Evolutionary conservation across 2,797 vertebrate genomes (phyloP).

Genomic region (Sebastolobus alascanus): DNA sequence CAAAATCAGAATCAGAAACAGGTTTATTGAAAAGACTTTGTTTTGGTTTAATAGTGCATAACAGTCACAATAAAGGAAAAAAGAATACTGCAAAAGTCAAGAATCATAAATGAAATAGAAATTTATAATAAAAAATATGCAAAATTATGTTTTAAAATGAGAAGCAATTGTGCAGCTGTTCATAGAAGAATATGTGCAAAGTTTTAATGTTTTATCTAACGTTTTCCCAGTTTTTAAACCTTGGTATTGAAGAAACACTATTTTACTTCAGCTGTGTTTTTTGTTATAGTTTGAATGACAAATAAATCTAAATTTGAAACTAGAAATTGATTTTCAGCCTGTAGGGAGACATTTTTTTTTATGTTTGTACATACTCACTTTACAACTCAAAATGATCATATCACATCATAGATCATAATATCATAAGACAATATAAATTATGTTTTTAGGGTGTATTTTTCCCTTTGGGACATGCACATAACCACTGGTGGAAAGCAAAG

Average conservation of each 20-base stretch:
- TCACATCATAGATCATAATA: background rate
- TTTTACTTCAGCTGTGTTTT: background rate
- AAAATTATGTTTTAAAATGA: background rate
- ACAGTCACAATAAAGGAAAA: background rate
- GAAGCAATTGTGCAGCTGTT: background rate
- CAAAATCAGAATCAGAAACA: background rate
- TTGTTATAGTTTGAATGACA: background rate
- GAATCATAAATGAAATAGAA: background rate
- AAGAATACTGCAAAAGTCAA: background rate
- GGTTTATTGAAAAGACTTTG: background rate
- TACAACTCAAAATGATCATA: background rate
- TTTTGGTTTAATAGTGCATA: background rate
- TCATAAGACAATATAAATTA: background rate
- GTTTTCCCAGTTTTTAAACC: background rate
- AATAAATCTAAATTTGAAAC: constrained; percentile 2
- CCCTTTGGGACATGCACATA: background rate
- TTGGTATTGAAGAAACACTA: background rate
- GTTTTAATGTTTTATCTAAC: background rate
- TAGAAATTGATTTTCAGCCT: background rate
- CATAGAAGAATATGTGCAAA: background rate
- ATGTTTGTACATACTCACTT: background rate
- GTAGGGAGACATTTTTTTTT: background rate
- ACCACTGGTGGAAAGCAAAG: background rate
- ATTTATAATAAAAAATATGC: background rate
- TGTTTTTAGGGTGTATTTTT: background rate